Evolutionary conservation across 2,888 invertebrate genomes (phyloP), one percentile per base, ranked within the genome.

Genomic region (Diarsia rubi): DNA sequence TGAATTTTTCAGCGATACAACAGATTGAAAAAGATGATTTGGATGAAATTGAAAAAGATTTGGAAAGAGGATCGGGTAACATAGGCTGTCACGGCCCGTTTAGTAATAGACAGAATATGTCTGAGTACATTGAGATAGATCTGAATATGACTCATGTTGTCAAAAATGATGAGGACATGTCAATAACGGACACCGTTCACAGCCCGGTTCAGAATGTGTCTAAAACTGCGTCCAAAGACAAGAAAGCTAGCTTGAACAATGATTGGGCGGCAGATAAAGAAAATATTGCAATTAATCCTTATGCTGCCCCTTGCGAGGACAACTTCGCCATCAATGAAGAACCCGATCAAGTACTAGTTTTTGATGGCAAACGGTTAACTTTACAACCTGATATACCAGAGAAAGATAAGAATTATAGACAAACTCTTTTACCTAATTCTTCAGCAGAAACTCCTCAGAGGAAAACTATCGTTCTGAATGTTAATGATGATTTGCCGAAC

Each of bases 181-280:
- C 96, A 0, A 94, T 96, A 52, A 96, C 96, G 1, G 94, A 95
- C 45, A 94, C 93, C 0, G 88, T 96, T 24, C 89, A 86, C 1
- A 92, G 91, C 77, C 93, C 94, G 84, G 93, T 95, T 0, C 91
- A 94, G 79, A 91, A 92, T n/a, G 83, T 92, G 0, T 89, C 91
- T 14, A 92, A 89, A 83, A 92, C 77, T 67, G 77, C 70, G 52
- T 87, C 88, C 1, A 66, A 86, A 59, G 88, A 90, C 27, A 92
- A 87, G 24, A 92, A 89, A 75, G 44, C 75, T 3, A 82, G 63
- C 24, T 49, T 79, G 1, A 85, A 86, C 49, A 86, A 89, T 31
- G 93, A 95, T 82, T 95, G 93, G 93, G 86, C 87, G 3, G 87
- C 88, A 2, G 95, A 96, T 82, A 96, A 96, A 87, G 96, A 96